These are phyloP conservation scores for Indri indri DNA, from an alignment of 2,113 vertebrate genomes.

Conservation along the genomic window DNA sequence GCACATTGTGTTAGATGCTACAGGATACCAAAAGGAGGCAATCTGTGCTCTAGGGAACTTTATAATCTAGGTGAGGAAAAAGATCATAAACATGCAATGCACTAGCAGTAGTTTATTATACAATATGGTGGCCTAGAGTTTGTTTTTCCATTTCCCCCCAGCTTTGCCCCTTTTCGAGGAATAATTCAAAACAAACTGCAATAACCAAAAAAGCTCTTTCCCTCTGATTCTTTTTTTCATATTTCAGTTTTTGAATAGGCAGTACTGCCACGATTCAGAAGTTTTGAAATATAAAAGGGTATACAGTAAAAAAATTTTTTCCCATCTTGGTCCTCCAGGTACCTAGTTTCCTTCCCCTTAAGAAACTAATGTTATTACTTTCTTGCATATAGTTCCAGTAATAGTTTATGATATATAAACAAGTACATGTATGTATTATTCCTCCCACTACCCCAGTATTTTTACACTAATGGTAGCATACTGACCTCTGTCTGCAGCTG, in stretches of 20 bases:
- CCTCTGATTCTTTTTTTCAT: not conserved
- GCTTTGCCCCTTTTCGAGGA: not conserved
- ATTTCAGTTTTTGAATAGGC: not conserved
- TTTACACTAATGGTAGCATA: not conserved
- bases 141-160: not conserved
- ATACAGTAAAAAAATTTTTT: not conserved
- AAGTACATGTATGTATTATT: not conserved
- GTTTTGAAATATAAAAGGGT: not conserved
- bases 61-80: not conserved
- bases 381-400: not conserved
- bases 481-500: not conserved
- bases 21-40: not conserved
- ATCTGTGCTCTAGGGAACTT: not conserved
- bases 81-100: not conserved
- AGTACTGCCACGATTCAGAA: not conserved
- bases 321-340: not conserved
- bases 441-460: not conserved
- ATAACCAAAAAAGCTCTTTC: not conserved
- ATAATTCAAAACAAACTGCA: not conserved
- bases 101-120: not conserved
- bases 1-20: not conserved
- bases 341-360: not conserved
- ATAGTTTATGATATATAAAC: slow-evolving; percentile 3
- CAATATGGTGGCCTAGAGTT: not conserved
- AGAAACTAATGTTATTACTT: not conserved